A percentile compares a stretch with the other conserved stretches of the same genome.
phyloP scores from a whole-genome alignment of 2,113 vertebrate genomes.

The Podocnemis expansa region DNA sequence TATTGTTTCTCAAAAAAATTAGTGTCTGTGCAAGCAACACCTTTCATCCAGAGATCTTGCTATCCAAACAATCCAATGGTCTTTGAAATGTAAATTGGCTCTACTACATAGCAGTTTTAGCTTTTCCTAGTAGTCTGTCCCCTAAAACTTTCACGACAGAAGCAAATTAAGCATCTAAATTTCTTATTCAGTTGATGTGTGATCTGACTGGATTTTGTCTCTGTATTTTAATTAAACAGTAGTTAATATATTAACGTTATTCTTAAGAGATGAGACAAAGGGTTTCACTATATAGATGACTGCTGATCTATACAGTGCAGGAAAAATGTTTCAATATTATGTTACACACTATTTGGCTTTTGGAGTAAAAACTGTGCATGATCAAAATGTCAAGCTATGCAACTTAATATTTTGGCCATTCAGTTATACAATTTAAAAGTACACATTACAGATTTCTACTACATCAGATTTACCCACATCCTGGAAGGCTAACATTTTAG shows the following conservation, averaged over 20 bases:
- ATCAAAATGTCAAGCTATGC: neutral
- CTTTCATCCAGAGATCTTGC: conserved; percentile 64
- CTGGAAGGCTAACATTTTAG: conserved; percentile 57
- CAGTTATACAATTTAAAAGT: neutral
- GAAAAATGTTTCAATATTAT: neutral
- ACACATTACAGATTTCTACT: conserved; percentile 5
- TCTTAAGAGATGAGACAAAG: neutral
- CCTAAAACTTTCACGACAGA: conserved; percentile 32
- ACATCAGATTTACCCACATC: conserved; percentile 20
- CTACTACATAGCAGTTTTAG: conserved; percentile 26
- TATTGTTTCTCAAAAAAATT: conserved; percentile 60
- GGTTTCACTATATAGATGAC: neutral
- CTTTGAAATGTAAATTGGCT: conserved; percentile 81
- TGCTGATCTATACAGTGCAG: neutral
- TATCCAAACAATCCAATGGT: conserved; percentile 72
- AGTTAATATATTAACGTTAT: neutral
- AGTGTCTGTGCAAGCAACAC: conserved; percentile 58
- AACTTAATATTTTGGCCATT: conserved; percentile 11
- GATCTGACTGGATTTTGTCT: neutral
- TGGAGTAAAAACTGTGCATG: neutral
- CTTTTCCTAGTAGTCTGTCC: conserved; percentile 16
- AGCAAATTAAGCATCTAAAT: neutral
- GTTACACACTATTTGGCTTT: neutral
- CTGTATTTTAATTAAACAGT: neutral
- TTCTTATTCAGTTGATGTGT: neutral